Evolutionary conservation across 1,140 invertebrate species (phyloP), one percentile per base, ranked within the genome.

Genomic region (Heliconius melpomene): DNA sequence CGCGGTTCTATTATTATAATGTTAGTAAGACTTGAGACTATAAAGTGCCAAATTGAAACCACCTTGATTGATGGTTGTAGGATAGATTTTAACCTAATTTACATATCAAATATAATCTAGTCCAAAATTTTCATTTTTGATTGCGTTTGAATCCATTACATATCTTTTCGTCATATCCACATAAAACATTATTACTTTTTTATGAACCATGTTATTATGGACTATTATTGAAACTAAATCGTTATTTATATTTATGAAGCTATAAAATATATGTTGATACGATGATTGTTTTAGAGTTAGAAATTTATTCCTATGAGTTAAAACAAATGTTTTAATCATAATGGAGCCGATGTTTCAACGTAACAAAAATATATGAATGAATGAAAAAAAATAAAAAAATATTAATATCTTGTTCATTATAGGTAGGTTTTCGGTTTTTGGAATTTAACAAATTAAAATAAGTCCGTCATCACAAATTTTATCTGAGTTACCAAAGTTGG

Each of bases 101-200:
- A 89, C 89, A 91, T 91, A 91, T 91, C 88, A 89, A 80, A 75
- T 81, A 72, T 83, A 78, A 79, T 82, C 77, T 86, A 87, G 81
- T 85, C 86, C 76, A 50, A 80, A 83, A 29, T 29, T 2, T 13
- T 79, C 54, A 75, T 82, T 77, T 80, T 82, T 80, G 50, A 82
- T 77, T 79, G 54, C 50, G 40, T 54, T 81, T 79, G 71, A 81
- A 77, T 82, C 72, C 79, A 80, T 50, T 79, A 79, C 81, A 86
- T 84, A 86, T 86, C 83, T 77, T 79, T 79, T 81, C 46, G 20
- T 78, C 79, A 81, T 81, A 81, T 81, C 79, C 70, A 70, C 78
- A 82, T 79, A 73, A 81, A 84, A 88, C 79, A 75, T 88, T 84
- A 76, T 86, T 85, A 84, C 84, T 80, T 84, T 86, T 81, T 86